Base-by-base conservation (phyloP, 2,113 vertebrate species). In the Pelusios castaneus region DNA sequence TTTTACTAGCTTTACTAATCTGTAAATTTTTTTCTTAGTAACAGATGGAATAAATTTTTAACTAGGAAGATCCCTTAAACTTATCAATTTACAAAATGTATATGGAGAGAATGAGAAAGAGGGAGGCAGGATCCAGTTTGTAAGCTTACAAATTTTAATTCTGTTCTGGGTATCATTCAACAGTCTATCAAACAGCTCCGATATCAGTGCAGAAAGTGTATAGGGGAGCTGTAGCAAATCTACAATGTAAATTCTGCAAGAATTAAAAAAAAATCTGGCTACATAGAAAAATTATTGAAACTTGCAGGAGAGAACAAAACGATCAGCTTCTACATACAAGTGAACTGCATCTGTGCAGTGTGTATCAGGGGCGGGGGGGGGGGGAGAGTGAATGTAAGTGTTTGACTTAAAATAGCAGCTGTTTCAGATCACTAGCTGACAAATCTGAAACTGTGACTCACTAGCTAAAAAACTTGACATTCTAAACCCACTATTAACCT, bases 401-500 rank as follows among this genome's bases (percentile, higher is more conserved):
- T 79, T 91, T 43, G 70, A 58, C 80, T 92, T 94, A 91, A 95
- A 95, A 93, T 84, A 94, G 95, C 83, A 94, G 73, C 91, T 96
- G 91, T 95, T 95, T 97, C 94, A 95, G 63, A 96, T 95, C 86
- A 82, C 82, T 95, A n/a, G 84, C 87, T 91, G 93, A 89, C 67
- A 95, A 95, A 96, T 96, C 25, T 94, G 92, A 93, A 89, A 94
- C 80, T 82, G 84, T 87, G 88, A 92, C 95, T 97, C 94, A 93
- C 84, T 96, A 63, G 29, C 88, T 93, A 91, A 88, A 91, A 96
- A 92, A 95, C 55, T 91, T 82, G 84, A 80, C 94, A 87, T 95
- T 93, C 80, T 92, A 96, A 95, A 84, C 88, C 90, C 89, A 67
- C 60, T 95, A 91, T 97, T 96, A 96, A 96, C 94, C 88, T 97